Percentiles rank a stretch among this genome's conserved stretches.
These are phyloP conservation scores for cat (Felis catus) DNA, from an alignment of 2,113 vertebrate species.

Conservation along the genomic window DNA sequence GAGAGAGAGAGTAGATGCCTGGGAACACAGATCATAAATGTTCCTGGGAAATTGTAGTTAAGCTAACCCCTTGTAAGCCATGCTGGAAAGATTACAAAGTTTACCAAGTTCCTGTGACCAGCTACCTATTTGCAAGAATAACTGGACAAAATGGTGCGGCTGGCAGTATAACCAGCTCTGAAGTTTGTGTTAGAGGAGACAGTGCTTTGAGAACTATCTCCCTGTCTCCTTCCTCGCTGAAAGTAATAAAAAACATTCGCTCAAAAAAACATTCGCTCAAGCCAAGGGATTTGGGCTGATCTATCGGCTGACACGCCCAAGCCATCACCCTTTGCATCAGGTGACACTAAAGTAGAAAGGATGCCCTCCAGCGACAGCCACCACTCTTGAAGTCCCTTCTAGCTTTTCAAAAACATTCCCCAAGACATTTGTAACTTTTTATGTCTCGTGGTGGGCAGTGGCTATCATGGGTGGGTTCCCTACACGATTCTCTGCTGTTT, in stretches of 20 bases:
- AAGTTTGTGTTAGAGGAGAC: neutral
- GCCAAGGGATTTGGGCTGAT: neutral
- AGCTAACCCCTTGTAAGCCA: neutral
- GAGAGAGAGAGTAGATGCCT: too few species aligned
- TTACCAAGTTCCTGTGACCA: neutral
- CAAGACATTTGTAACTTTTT: neutral
- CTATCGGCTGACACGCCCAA: neutral
- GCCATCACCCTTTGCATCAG: neutral
- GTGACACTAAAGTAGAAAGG: neutral
- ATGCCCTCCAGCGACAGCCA: accelerated
- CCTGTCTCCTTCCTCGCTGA: neutral
- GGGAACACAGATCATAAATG: neutral
- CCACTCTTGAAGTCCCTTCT: neutral
- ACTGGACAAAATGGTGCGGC: neutral
- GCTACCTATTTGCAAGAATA: neutral
- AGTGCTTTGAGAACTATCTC: neutral
- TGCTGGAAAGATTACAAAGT: neutral
- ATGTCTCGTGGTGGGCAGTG: neutral
- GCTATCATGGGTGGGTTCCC: neutral
- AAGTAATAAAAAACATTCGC: neutral
- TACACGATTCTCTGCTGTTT: neutral
- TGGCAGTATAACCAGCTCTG: neutral
- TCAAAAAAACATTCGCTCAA: neutral
- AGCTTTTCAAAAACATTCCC: neutral
- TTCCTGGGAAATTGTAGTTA: neutral